phyloP scores from a whole-genome alignment of 2,113 vertebrate species.

The Ptychochromis oligacanthus region DNA sequence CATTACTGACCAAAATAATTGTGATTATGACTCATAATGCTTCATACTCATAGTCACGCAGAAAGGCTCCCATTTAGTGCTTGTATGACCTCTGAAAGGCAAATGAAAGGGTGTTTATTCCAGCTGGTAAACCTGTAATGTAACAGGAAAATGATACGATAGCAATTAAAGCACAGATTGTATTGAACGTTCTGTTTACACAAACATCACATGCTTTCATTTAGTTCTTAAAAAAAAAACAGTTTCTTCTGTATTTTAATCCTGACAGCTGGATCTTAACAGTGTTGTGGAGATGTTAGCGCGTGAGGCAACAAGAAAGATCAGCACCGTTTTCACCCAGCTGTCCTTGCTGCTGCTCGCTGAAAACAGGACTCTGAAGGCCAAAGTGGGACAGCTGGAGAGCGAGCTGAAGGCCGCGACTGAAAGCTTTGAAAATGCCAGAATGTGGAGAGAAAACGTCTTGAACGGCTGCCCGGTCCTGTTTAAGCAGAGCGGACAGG shows the following conservation, averaged over 20 bases:
- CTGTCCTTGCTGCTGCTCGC: conserved; percentile 37
- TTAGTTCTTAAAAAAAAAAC: background rate
- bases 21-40: background rate
- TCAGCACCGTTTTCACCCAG: conserved; percentile 64
- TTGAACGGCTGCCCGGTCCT: conserved; percentile 59
- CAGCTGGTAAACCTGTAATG: no score
- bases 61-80: no score
- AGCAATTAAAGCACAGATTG: background rate
- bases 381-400: conserved; percentile 39
- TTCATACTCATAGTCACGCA: background rate
- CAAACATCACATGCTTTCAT: background rate
- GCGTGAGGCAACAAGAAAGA: conserved; percentile 71
- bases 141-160: background rate
- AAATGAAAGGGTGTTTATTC: no score
- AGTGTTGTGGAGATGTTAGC: conserved; percentile 36
- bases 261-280: conserved; percentile 33
- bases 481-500: conserved; percentile 43
- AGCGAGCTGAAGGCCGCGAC: conserved; percentile 32
- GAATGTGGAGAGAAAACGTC: conserved; percentile 48
- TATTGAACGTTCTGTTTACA: background rate
- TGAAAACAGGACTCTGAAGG: conserved; percentile 37
- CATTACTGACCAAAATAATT: no score
- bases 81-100: no score
- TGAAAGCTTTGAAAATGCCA: conserved; percentile 26
- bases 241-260: background rate